These are phyloP conservation scores for Aviceda subcristata DNA, from an alignment of 2,113 vertebrate species.

Conservation along the genomic window DNA sequence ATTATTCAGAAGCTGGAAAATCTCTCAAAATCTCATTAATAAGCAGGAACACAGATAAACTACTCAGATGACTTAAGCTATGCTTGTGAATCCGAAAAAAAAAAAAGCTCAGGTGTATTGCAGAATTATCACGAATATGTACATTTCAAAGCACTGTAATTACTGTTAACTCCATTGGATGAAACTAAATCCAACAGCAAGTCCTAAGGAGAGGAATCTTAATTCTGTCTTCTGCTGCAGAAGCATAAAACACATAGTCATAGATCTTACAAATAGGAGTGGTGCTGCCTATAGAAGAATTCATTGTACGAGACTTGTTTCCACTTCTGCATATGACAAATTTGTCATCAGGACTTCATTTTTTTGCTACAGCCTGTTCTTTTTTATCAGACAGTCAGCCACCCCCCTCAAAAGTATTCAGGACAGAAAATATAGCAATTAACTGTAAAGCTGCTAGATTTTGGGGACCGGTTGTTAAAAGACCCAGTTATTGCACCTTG, in stretches of 20 bases:
- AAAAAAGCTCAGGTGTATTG: background rate
- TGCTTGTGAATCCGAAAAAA: background rate
- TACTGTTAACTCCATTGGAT: background rate
- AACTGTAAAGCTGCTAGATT: background rate
- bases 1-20: background rate
- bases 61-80: background rate
- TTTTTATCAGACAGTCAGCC: background rate
- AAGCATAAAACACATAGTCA: rapidly evolving
- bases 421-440: background rate
- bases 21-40: background rate
- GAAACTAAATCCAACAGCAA: background rate
- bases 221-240: background rate
- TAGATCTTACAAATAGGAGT: background rate
- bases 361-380: background rate
- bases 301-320: background rate
- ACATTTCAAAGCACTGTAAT: background rate
- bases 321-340: background rate
- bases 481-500: background rate
- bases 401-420: background rate
- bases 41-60: background rate
- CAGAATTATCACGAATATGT: background rate
- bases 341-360: background rate
- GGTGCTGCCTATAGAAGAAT: background rate
- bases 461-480: background rate
- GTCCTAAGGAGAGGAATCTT: background rate